Evolutionary conservation across 1,140 invertebrate species (phyloP).

Genomic region (Gerris buenoi): DNA sequence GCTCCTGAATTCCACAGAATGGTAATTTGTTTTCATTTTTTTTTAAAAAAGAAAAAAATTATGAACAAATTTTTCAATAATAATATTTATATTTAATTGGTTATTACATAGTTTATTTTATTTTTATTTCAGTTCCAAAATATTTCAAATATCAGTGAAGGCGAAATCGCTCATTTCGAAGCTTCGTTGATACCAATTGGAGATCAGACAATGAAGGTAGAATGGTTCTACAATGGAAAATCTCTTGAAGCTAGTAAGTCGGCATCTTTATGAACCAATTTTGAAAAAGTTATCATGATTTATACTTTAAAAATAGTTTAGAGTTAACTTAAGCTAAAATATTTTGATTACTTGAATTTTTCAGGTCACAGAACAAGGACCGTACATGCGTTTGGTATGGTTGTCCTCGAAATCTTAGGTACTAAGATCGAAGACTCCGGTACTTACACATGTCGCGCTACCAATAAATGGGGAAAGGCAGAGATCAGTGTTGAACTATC

Average conservation of each 20-base stretch:
- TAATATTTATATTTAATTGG: too few relatives aligned
- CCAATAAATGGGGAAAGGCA: conserved; percentile 73
- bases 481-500: conserved; percentile 70
- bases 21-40: too few relatives aligned
- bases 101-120: too few relatives aligned
- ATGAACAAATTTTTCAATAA: too few relatives aligned
- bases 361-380: conserved; percentile 62
- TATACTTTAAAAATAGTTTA: not conserved
- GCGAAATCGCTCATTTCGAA: conserved; percentile 86
- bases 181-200: conserved; percentile 82
- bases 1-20: not conserved
- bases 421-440: conserved; percentile 78
- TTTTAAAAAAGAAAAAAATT: too few relatives aligned
- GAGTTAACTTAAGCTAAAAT: not conserved
- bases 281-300: not conserved
- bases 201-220: conserved; percentile 89
- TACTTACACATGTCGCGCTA: conserved; percentile 69
- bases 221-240: conserved; percentile 94
- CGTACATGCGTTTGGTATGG: conserved; percentile 87
- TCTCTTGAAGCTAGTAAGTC: conserved; percentile 58
- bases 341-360: too few relatives aligned
- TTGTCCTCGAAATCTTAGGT: conserved; percentile 82
- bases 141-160: conserved; percentile 64
- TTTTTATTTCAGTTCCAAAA: conserved; percentile 45
- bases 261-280: not conserved